Base-by-base conservation (phyloP, 2,113 vertebrate genomes). In the Cichladusa arquata region DNA sequence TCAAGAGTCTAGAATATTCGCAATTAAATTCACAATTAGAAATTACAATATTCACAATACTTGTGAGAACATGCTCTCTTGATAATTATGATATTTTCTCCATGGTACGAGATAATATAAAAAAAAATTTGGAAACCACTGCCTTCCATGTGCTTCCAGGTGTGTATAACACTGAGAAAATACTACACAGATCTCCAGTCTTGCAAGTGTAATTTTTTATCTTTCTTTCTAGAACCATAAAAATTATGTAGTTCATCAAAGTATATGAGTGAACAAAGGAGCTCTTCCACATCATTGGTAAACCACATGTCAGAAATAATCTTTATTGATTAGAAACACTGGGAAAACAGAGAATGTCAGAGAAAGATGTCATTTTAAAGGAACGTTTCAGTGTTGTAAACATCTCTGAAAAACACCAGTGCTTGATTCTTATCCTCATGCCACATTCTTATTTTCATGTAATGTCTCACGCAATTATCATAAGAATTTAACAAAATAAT, bases 21-120 rank as follows among this genome's bases (percentile, higher is more conserved):
- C 44, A 45, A 45, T 45, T 45, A 45, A 45, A 45, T 20, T 45
- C 19, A 11, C 44, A 20, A 45, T 45, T 45, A 45, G 44, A 45
- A 45, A 45, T 45, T 20, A 20, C 44, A 97, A 97, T 95, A 92
- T 90, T 97, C 92, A 94, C 91, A 95, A 96, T 92, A 96, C 76
- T 97, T 93, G 82, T 97, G 94, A 98, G 97, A 98, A 95, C 73
- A 96, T 93, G 93, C 88, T 97, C 54, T 92, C 84, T 93, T 90
- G 85, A 95, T 97, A 97, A 98, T 97, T 93, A 97, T 91, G 66
- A 94, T 88, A 97, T 98, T 97, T 98, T 87, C 94, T 57, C 70
- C 81, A 94, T 94, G 8, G 22, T 47, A 97, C 57, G 85, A 88
- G 40, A 96, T 96, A 97, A 38, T 95, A 97, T 74, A 6, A 95